Percentiles rank a stretch among this genome's conserved stretches.
Conservation (phyloP, 2,113 vertebrate species). For the Tautogolabrus adspersus region DNA sequence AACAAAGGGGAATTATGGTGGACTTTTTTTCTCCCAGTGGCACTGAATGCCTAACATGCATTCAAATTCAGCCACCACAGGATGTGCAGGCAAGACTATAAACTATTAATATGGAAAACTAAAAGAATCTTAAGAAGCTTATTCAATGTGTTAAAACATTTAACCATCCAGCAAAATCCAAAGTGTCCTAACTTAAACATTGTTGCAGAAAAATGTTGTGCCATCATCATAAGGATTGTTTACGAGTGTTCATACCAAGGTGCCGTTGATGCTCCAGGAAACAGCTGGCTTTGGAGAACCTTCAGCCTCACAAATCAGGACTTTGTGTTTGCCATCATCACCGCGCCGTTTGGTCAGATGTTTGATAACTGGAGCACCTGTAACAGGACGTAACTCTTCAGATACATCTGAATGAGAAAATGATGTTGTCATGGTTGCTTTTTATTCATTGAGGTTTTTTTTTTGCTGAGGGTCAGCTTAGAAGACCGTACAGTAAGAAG, state of each 20-base stretch:
- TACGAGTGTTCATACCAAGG: slow-evolving; percentile 77
- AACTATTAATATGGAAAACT: background rate
- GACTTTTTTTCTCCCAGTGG: background rate
- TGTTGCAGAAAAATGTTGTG: background rate
- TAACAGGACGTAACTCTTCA: slow-evolving; percentile 52
- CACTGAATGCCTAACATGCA: background rate
- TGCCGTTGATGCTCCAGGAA: slow-evolving; percentile 92
- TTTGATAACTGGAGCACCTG: slow-evolving; percentile 92
- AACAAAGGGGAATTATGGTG: background rate
- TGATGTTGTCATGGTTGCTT: background rate
- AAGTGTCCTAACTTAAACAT: background rate
- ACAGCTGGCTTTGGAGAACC: slow-evolving; percentile 93
- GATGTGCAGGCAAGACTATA: background rate
- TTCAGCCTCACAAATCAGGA: slow-evolving; percentile 90
- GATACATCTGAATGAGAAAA: slow-evolving; percentile 19
- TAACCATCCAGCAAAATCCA: background rate
- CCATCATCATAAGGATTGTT: background rate
- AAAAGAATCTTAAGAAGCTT: background rate
- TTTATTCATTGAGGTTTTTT: background rate
- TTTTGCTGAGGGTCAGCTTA: background rate
- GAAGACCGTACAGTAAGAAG: background rate
- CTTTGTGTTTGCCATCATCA: slow-evolving; percentile 86
- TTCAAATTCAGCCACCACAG: background rate
- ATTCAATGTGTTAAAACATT: background rate
- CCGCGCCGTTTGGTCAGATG: slow-evolving; percentile 84